Percentiles rank a stretch among this genome's conserved stretches.
phyloP scores from a whole-genome alignment of 1,140 invertebrate genomes.

The Dinoponera quadriceps region DNA sequence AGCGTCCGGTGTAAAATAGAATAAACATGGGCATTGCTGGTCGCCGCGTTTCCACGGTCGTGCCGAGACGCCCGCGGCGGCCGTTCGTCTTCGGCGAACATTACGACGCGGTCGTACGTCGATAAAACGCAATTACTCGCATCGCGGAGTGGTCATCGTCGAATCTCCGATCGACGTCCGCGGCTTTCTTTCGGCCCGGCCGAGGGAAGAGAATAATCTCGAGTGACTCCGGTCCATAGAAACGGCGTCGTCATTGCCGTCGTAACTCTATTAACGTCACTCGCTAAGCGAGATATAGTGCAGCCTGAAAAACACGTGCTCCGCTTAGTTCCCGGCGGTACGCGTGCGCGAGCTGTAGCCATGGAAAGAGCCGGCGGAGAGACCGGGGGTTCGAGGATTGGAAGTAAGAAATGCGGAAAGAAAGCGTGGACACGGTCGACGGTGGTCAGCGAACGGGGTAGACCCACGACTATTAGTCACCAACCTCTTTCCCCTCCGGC shows the following conservation, averaged over 20 bases:
- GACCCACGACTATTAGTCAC: conserved; percentile 77
- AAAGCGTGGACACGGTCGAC: conserved; percentile 68
- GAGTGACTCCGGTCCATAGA: conserved; percentile 26
- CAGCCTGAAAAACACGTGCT: conserved; percentile 55
- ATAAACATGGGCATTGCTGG: conserved; percentile 38
- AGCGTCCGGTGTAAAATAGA: conserved; percentile 37
- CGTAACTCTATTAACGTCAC: conserved; percentile 60
- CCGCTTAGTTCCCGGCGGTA: neutral
- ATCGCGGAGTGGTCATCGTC: neutral
- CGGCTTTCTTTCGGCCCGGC: neutral
- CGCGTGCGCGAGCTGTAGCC: conserved; percentile 22
- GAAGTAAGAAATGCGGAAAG: conserved; percentile 63
- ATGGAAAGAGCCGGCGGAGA: conserved; percentile 5
- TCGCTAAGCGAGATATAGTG: conserved; percentile 52
- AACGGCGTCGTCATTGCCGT: conserved; percentile 48
- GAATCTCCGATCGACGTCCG: conserved; percentile 34
- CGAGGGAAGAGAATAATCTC: conserved; percentile 23
- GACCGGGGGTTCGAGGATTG: neutral
- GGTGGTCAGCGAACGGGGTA: conserved; percentile 71
- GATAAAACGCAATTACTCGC: conserved; percentile 33
- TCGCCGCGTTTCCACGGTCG: conserved; percentile 1
- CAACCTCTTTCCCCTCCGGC: conserved; percentile 37
- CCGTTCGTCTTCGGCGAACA: neutral
- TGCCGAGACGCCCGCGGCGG: conserved; percentile 18
- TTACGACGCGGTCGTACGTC: neutral